Conservation (phyloP, 2,888 invertebrate species). For the Eupithecia insigniata region DNA sequence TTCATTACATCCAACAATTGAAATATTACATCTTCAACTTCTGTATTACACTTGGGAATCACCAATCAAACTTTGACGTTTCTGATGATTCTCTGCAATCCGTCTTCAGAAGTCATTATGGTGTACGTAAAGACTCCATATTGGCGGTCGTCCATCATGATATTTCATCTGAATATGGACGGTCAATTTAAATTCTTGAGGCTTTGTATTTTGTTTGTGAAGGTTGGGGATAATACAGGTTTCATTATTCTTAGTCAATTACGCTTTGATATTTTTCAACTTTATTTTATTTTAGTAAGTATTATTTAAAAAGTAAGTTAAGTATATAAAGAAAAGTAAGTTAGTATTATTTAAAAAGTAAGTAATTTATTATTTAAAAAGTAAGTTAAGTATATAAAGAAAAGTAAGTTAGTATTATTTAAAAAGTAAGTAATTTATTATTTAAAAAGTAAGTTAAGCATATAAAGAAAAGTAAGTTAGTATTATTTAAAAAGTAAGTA, state of each 20-base stretch:
- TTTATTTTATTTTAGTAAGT: background rate
- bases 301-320: no score
- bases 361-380: no score
- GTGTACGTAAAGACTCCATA: slow-evolving; percentile 48
- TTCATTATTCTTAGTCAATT: slow-evolving; percentile 12
- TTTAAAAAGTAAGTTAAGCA: no score
- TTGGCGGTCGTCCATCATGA: slow-evolving; percentile 76
- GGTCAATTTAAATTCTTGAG: slow-evolving; percentile 64
- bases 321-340: no score
- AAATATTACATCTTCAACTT: slow-evolving; percentile 63
- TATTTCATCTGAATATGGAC: slow-evolving; percentile 66
- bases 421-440: no score
- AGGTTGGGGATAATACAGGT: slow-evolving; percentile 20
- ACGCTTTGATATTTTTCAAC: background rate
- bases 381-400: no score
- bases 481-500: no score
- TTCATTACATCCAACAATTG: slow-evolving; percentile 48
- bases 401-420: no score
- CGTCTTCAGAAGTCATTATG: slow-evolving; percentile 60
- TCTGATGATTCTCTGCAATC: slow-evolving; percentile 72
- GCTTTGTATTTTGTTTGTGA: slow-evolving; percentile 17
- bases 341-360: no score
- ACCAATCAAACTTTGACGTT: slow-evolving; percentile 81
- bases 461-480: no score
- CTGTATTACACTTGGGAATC: slow-evolving; percentile 84